Base-by-base conservation (phyloP, 2,113 vertebrate species). In the Dermatemys mawii region DNA sequence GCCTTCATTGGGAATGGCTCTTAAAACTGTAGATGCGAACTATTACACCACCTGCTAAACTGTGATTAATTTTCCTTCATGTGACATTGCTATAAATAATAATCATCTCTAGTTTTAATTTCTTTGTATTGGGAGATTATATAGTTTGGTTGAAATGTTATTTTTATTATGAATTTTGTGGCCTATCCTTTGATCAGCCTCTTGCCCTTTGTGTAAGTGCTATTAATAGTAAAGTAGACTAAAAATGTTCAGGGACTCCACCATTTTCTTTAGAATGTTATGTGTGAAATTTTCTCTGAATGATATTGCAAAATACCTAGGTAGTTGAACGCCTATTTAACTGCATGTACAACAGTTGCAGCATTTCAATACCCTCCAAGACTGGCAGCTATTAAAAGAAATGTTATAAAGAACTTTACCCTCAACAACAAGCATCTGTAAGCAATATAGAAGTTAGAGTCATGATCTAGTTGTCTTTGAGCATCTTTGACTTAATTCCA, bases 41-140 rank as follows among this genome's bases (percentile, higher is more conserved):
- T 24, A n/a, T 92, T 0, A 1, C 32, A 67, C 48, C 22, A 21
- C 44, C 79, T 90, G 78, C 35, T 73, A 93, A 90, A 87, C 73
- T 87, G 76, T 94, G 83, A 93, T 41, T 94, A 81, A 94, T 91
- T 95, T 92, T 94, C 92, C 76, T 51, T 93, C 26, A 87, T 84
- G 55, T 92, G 86, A 84, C 86, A 89, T 87, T 55, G 88, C 75
- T 81, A 82, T 55, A 70, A 55, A 55, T 46, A 90, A 76, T 63
- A 81, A 32, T 51, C 49, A 85, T 81, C 49, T 83, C 8, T 51
- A 38, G 35, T 57, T 93, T 90, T 86, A 75, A 32, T 78, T 57
- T 83, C n/a, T 87, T 57, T 88, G 10, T 86, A 54, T 44, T 14
- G 88, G 16, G 19, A n/a, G 63, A 19, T 38, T 67, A 67, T 67